Conservation (phyloP, 2,888 invertebrate species). For the Epistrophe grossulariae region DNA sequence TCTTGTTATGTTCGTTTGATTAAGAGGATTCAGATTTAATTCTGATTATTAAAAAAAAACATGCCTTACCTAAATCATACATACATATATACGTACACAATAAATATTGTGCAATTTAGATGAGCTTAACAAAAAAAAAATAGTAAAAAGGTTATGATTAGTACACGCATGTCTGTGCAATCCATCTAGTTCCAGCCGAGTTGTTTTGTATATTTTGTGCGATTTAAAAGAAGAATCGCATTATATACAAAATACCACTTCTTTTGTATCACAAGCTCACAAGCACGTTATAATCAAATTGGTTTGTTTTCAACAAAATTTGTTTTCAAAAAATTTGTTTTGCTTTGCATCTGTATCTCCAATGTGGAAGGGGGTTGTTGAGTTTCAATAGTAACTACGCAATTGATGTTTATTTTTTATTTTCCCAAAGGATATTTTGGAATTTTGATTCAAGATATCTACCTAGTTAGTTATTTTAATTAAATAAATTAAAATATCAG, state of each 20-base stretch:
- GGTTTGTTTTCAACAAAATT: constrained; percentile 31
- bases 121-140: background rate
- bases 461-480: too few species aligned
- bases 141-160: constrained; percentile 15
- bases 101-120: constrained; percentile 13
- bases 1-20: constrained; percentile 11
- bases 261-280: background rate
- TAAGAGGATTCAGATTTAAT: background rate
- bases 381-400: background rate
- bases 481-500: too few species aligned
- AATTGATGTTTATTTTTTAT: background rate
- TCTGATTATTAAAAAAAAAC: background rate
- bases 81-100: background rate
- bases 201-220: constrained; percentile 29
- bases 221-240: constrained; percentile 10
- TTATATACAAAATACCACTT: background rate
- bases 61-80: background rate
- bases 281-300: constrained; percentile 4
- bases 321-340: constrained; percentile 1
- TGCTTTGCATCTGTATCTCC: background rate
- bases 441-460: background rate
- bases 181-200: background rate
- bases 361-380: background rate
- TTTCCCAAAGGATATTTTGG: background rate
- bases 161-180: constrained; percentile 26